phyloP scores from a whole-genome alignment of 2,113 vertebrate genomes.

The Neogobius melanostomus region DNA sequence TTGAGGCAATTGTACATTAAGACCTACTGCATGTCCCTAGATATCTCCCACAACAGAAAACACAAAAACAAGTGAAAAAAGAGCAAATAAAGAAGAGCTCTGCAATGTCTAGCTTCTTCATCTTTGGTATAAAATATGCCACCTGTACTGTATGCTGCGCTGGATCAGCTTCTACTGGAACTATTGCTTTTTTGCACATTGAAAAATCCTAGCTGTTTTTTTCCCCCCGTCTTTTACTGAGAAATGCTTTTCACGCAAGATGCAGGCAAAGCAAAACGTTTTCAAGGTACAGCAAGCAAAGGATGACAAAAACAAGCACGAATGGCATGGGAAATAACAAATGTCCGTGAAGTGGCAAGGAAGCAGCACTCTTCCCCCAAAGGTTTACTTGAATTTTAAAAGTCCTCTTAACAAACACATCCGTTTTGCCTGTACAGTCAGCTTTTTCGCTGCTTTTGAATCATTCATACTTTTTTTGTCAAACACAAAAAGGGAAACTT shows the following conservation, averaged over 20 bases:
- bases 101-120: slow-evolving; percentile 78
- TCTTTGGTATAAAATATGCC: slow-evolving; percentile 99
- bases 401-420: slow-evolving; percentile 91
- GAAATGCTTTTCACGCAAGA: slow-evolving; percentile 87
- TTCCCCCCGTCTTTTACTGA: slow-evolving; percentile 67
- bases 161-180: slow-evolving; percentile 94
- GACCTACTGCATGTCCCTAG: slow-evolving; percentile 35
- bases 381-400: slow-evolving; percentile 84
- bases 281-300: slow-evolving; percentile 88
- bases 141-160: slow-evolving; percentile 91
- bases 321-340: slow-evolving; percentile 83
- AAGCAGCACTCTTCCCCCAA: slow-evolving; percentile 80
- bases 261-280: slow-evolving; percentile 90
- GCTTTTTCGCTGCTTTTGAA: slow-evolving; percentile 70
- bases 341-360: slow-evolving; percentile 83
- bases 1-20: slow-evolving; percentile 45
- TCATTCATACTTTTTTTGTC: slow-evolving; percentile 74
- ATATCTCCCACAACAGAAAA: slow-evolving; percentile 70
- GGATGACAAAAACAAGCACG: slow-evolving; percentile 66
- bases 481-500: slow-evolving; percentile 70
- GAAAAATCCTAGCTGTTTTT: slow-evolving; percentile 83
- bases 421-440: slow-evolving; percentile 86
- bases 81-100: slow-evolving; percentile 56
- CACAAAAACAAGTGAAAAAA: slow-evolving; percentile 54
- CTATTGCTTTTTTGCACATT: slow-evolving; percentile 89